Percentiles rank a stretch among this genome's conserved stretches.
These are phyloP conservation scores for Meteorus cinctellus DNA, from an alignment of 2,888 invertebrate species.

Conservation along the genomic window DNA sequence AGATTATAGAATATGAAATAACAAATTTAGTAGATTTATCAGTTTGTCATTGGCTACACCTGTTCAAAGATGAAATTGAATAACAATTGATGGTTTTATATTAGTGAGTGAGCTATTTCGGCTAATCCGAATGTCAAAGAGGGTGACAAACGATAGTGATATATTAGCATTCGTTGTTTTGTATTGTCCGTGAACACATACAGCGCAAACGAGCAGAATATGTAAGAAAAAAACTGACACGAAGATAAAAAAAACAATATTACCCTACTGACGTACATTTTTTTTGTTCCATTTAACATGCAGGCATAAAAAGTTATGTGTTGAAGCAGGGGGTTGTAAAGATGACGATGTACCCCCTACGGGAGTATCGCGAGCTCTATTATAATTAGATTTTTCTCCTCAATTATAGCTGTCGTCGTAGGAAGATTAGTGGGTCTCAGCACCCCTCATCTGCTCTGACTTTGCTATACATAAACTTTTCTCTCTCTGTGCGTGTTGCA, in stretches of 20 bases:
- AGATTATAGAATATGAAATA: neutral
- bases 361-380: conserved; percentile 45
- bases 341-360: conserved; percentile 22
- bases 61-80: conserved; percentile 21
- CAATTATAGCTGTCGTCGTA: conserved; percentile 50
- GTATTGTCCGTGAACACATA: neutral
- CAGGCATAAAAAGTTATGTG: neutral
- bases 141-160: conserved; percentile 42
- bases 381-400: conserved; percentile 52
- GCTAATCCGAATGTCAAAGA: conserved; percentile 33
- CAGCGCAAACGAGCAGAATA: neutral
- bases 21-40: conserved; percentile 25
- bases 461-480: neutral
- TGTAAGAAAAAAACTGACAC: conserved; percentile 6
- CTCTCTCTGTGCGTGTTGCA: neutral
- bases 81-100: conserved; percentile 25
- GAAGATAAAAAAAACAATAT: conserved; percentile 6
- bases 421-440: conserved; percentile 47
- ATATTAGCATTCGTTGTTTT: conserved; percentile 35
- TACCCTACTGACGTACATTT: conserved; percentile 26
- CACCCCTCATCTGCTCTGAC: conserved; percentile 33
- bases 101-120: conserved; percentile 1
- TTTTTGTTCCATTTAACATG: neutral
- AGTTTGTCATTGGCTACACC: conserved; percentile 35
- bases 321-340: neutral